Evolutionary conservation across 2,113 vertebrate species (phyloP), one percentile per base, ranked within the genome.

Genomic region (Gnathonemus longibarbis): DNA sequence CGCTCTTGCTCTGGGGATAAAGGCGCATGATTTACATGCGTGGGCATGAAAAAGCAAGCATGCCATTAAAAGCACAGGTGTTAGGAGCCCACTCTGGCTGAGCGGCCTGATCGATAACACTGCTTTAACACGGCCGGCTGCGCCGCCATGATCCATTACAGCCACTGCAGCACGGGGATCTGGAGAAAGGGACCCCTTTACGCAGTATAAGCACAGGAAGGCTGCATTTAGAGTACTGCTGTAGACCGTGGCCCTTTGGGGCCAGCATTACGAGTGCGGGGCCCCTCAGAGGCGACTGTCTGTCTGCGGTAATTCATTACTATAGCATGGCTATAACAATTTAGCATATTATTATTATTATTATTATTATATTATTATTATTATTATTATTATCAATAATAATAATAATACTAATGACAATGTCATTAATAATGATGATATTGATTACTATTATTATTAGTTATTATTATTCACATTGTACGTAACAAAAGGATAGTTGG

Each of bases 51-150:
- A 87, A 96, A 95, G 94, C 94, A 95, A 95, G 94, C 93, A 93
- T 93, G 94, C 94, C 93, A 92, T 95, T 96, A 96, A 95, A 95
- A 94, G 93, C 94, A 91, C 95, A 95, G 94, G 95, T 94, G 94
- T 94, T 94, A 92, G 93, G 92, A 93, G 92, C 92, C 93, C 92
- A 92, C 92, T 91, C 90, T 92, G 90, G 94, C 93, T 93, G 70
- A 89, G 11, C 50, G 91, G 93, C 91, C 6, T 91, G 91, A 96
- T 96, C 95, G 93, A 96, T 96, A 56, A 42, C n/a, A 31, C 50
- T 53, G 49, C 50, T 87, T 3, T 53, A 52, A 53, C 85, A 93
- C 88, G 90, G 94, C 94, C 86, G 90, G 77, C 91, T 3, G 90
- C 92, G 45, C 91, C 93, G 95, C 96, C 94, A 93, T 94, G 90